These are phyloP conservation scores for Bombus huntii DNA, from an alignment of 1,140 invertebrate species.

Conservation along the genomic window DNA sequence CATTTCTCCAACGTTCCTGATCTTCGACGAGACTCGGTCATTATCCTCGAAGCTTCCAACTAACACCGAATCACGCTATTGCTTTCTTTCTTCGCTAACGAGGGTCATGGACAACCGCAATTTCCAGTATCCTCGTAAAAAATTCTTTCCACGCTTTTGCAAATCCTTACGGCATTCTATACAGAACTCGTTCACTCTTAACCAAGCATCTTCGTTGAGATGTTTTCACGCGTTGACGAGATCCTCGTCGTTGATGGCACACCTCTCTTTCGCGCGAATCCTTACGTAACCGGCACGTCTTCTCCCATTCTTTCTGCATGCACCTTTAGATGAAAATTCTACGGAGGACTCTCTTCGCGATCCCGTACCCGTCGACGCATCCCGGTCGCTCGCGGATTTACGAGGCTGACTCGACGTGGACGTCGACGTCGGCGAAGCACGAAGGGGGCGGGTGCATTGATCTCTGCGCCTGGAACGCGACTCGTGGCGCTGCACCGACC, in stretches of 20 bases:
- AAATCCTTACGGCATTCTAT: neutral
- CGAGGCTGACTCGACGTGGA: slow-evolving; percentile 37
- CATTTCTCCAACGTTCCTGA: neutral
- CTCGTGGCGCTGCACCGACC: slow-evolving; percentile 71
- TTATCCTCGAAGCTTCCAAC: neutral
- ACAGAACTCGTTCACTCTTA: neutral
- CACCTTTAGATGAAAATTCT: neutral
- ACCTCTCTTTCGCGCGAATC: neutral
- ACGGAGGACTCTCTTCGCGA: neutral
- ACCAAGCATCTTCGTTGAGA: neutral
- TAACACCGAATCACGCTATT: neutral
- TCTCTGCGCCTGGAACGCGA: slow-evolving; percentile 68
- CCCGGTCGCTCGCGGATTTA: slow-evolving; percentile 20
- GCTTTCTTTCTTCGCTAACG: neutral
- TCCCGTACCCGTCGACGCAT: slow-evolving; percentile 21
- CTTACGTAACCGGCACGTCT: slow-evolving; percentile 21
- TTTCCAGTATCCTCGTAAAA: neutral
- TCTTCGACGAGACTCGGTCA: neutral
- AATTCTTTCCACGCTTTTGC: neutral
- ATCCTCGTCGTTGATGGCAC: too few species aligned
- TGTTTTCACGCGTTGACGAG: neutral
- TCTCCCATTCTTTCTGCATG: neutral
- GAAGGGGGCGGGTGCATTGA: slow-evolving; percentile 67
- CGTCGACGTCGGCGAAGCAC: slow-evolving; percentile 35
- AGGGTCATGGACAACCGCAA: neutral